Evolutionary conservation across 1,140 invertebrate genomes (phyloP).

Genomic region (Elysia chlorotica): DNA sequence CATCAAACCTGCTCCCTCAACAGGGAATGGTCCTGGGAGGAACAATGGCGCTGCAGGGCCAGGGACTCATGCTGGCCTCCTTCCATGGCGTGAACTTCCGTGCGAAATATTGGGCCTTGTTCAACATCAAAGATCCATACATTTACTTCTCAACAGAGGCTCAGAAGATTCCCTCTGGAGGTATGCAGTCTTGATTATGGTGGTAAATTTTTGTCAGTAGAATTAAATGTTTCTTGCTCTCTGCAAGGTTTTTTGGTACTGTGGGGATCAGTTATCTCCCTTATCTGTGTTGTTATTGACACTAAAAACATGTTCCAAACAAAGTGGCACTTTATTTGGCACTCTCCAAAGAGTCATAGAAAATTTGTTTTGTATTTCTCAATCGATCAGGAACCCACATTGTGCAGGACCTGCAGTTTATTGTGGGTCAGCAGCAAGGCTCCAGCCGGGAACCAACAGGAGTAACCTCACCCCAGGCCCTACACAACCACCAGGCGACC

Average conservation of each 20-base stretch:
- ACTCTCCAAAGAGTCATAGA: no score
- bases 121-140: slow-evolving; percentile 90
- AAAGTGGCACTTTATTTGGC: no score
- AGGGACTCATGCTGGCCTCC: slow-evolving; percentile 89
- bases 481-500: slow-evolving; percentile 81
- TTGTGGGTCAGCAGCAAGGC: slow-evolving; percentile 72
- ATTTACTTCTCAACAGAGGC: slow-evolving; percentile 96
- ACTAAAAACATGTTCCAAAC: no score
- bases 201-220: no score
- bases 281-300: no score
- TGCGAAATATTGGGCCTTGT: slow-evolving; percentile 94
- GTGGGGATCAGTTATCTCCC: no score
- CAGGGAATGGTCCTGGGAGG: slow-evolving; percentile 88
- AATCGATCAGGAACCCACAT: slow-evolving; percentile 66
- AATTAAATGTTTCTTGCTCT: not conserved
- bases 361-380: no score
- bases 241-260: no score
- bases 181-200: no score
- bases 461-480: slow-evolving; percentile 63
- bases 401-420: slow-evolving; percentile 77
- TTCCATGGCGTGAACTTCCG: slow-evolving; percentile 98
- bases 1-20: slow-evolving; percentile 70
- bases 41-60: slow-evolving; percentile 77
- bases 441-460: not conserved
- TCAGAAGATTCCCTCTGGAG: slow-evolving; percentile 65